phyloP scores from a whole-genome alignment of 2,113 vertebrate genomes.

The Tauraco erythrolophus region DNA sequence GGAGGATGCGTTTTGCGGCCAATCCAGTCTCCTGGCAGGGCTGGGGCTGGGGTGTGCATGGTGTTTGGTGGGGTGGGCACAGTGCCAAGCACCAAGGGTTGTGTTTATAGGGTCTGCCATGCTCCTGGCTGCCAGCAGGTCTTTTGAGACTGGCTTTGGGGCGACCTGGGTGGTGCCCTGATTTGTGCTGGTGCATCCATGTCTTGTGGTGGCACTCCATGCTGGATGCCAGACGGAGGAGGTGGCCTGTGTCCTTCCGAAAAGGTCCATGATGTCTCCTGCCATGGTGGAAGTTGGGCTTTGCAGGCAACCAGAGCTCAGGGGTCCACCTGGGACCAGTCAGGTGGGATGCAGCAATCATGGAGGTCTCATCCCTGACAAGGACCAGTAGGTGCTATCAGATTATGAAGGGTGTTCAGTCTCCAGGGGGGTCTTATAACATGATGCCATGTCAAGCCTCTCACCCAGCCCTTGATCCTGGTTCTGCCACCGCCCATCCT shows the following conservation, averaged over 20 bases:
- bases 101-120: not conserved
- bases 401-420: not conserved
- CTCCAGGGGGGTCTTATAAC: accelerated
- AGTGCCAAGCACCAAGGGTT: too few relatives aligned
- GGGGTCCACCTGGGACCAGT: not conserved
- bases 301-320: not conserved
- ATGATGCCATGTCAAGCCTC: not conserved
- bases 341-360: not conserved
- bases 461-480: too few relatives aligned
- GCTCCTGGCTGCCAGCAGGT: not conserved
- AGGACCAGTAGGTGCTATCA: not conserved
- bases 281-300: not conserved
- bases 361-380: not conserved
- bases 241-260: not conserved
- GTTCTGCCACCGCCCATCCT: not conserved
- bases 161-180: accelerated
- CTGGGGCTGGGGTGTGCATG: not conserved
- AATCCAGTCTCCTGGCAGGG: not conserved
- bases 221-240: not conserved
- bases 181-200: not conserved
- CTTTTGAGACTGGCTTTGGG: not conserved
- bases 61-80: too few relatives aligned
- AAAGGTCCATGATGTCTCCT: not conserved
- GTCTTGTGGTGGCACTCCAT: not conserved
- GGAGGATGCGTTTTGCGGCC: not conserved